Evolutionary conservation across 2,113 vertebrate species (phyloP), one percentile per base, ranked within the genome.

Genomic region (Bothrops jararaca): DNA sequence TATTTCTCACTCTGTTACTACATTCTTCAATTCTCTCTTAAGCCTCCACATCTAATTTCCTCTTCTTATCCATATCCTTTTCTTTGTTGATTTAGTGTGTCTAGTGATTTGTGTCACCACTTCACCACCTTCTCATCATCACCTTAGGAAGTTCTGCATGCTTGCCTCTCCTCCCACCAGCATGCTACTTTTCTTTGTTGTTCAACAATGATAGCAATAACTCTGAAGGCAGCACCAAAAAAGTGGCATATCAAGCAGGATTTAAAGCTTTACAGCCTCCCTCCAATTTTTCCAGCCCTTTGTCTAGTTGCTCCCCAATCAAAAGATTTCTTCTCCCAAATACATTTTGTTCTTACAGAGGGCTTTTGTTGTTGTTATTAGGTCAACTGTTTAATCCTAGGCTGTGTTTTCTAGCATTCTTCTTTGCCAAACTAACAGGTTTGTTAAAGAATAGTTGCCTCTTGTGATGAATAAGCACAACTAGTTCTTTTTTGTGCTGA

Each of bases 241-340:
- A 74, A 12, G 39, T 50, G 50, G 42, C 58, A 56, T n/a, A 85
- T 87, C 86, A 90, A 94, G 20, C n/a, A 24, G 64, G 52, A 50
- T 74, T 93, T 89, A 93, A 93, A 86, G 22, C 29, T 85, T n/a
- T 86, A 90, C 39, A 92, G 42, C 29, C 12, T 39, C 24, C 64
- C 23, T 48, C 26, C 29, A 88, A 29, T 90, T 91, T 94, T 42
- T 50, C 45, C 57, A 20, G 39, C 56, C 92, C 45, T 18, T 42
- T 26, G 12, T 92, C 90, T 24, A 58, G 12, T 57, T 89, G 34
- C 15, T 86, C 34, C 60, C 88, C 6, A 6, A 26, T 86, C 93
- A 85, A 87, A 80, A 95, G 91, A 18, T 26, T 42, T 50, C 90
- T 42, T 53, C 92, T 80, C 86, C 2, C 91, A 93, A 91, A 26